Evolutionary conservation across 2,113 vertebrate species (phyloP), one percentile per base, ranked within the genome.

Genomic region (Tragulus kanchil): DNA sequence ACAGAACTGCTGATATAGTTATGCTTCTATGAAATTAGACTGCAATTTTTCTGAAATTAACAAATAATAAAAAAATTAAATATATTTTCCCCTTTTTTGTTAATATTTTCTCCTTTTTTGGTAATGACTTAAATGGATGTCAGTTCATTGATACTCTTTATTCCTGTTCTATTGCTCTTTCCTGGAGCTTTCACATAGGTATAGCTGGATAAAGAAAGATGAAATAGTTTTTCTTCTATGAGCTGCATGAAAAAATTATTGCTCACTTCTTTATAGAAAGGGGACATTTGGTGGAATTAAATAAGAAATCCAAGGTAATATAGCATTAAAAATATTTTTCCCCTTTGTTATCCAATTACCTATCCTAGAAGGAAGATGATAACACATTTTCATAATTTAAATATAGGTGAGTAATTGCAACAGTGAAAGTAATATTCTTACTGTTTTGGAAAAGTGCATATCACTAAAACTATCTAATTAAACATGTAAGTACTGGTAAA

Each of bases 311-410:
- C 3, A 48, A 89, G 21, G 5, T 93, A 77, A 69, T 61, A 69
- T 11, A 84, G 9, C 48, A 77, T 91, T 85, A 67, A 89, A 31
- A 88, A 61, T 65, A 73, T 61, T 89, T 86, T 89, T 11, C 19
- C 16, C n/a, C 42, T 50, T 93, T 92, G 71, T 90, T 69, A 89
- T 73, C 10, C 45, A 84, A 93, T 84, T n/a, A 92, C 58, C 21
- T 61, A 8, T 48, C 59, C 54, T 92, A 16, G 26, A 69, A 1
- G 4, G 19, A 67, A 90, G 26, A 79, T 52, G 15, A 61, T 50
- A 73, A 36, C 48, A 85, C 28, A 48, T 90, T 96, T 96, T 93
- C 45, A 86, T 28, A 65, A 64, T 8, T 81, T 85, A 82, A 95
- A 82, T 75, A 42, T 5, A 28, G 14, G 2, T 54, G 88, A 89